Evolutionary conservation across 2,797 vertebrate species (phyloP).

Genomic region (Hydrocynus forskahlii): DNA sequence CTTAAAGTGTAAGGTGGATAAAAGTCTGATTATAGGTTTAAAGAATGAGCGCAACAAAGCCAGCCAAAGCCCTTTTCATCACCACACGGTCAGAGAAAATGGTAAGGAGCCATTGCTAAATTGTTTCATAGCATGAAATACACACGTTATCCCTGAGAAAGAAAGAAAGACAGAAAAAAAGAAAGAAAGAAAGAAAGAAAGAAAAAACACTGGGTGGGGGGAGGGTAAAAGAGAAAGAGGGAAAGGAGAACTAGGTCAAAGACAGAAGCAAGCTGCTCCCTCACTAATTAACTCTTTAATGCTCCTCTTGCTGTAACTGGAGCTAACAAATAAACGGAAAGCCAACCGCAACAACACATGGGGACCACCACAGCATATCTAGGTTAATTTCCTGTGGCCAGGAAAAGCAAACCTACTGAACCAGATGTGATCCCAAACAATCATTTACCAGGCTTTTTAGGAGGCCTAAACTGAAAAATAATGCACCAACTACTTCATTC

Average conservation of each 20-base stretch:
- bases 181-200: conserved; percentile 20
- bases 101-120: background rate
- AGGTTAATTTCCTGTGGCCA: conserved; percentile 44
- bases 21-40: conserved; percentile 10
- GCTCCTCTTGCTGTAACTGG: conserved; percentile 32
- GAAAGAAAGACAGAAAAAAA: conserved; percentile 20
- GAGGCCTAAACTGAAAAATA: background rate
- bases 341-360: conserved; percentile 23
- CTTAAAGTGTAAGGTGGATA: background rate
- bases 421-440: conserved; percentile 10
- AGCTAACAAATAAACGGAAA: conserved; percentile 48
- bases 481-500: background rate
- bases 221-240: background rate
- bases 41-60: conserved; percentile 12
- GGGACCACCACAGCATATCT: conserved; percentile 43
- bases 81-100: conserved; percentile 7
- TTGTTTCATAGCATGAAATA: conserved; percentile 30
- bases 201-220: conserved; percentile 24
- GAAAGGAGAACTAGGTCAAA: conserved; percentile 56
- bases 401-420: conserved; percentile 2
- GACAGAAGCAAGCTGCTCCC: conserved; percentile 49
- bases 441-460: conserved; percentile 10
- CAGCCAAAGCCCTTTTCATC: conserved; percentile 11
- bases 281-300: conserved; percentile 57
- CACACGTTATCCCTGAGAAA: conserved; percentile 37